These are phyloP conservation scores for Globicephala melas DNA, from an alignment of 2,113 vertebrate genomes.

Conservation along the genomic window DNA sequence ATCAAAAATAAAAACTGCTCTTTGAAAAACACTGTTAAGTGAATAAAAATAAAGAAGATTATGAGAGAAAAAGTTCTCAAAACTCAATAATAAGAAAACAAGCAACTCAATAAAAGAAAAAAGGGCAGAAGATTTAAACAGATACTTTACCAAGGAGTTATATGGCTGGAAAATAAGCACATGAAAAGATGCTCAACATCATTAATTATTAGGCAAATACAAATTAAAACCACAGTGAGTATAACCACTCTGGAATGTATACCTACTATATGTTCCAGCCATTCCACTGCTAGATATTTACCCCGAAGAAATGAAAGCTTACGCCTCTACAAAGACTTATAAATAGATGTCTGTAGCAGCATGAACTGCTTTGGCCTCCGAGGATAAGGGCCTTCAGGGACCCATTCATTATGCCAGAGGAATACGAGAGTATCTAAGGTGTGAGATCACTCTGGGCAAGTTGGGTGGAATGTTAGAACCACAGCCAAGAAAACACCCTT, in stretches of 20 bases:
- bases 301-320: neutral
- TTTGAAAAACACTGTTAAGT: conserved; percentile 18
- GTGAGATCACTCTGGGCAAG: neutral
- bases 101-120: neutral
- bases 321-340: neutral
- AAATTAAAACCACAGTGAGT: conserved; percentile 16
- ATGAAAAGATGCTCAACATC: neutral
- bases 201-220: neutral
- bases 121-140: neutral
- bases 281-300: neutral
- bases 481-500: neutral
- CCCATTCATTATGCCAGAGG: neutral
- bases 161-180: neutral
- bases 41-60: neutral
- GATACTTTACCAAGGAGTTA: neutral
- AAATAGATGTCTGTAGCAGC: neutral
- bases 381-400: neutral
- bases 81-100: neutral
- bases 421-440: neutral
- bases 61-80: conserved; percentile 27
- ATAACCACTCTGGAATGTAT: neutral
- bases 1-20: conserved; percentile 26
- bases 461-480: neutral
- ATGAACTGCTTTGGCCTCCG: neutral
- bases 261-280: neutral